These are phyloP conservation scores for Caretta caretta DNA, from an alignment of 2,113 vertebrate species.

Conservation along the genomic window DNA sequence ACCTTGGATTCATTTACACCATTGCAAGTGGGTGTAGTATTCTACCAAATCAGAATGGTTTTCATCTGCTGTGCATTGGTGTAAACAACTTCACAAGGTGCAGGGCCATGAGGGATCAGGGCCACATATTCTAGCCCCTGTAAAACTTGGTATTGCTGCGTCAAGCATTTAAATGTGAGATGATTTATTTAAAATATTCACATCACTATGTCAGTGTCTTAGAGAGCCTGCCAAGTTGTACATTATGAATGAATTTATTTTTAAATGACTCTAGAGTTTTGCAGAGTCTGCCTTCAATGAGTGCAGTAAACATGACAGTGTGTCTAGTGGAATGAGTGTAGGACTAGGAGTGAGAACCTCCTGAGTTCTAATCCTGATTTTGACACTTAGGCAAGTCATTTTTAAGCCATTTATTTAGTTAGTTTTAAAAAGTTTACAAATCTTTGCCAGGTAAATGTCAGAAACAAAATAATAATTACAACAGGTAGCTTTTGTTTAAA, in stretches of 20 bases:
- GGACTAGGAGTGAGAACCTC: background rate
- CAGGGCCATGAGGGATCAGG: background rate
- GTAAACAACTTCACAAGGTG: slow-evolving; percentile 31
- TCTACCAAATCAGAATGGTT: background rate
- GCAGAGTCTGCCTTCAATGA: background rate
- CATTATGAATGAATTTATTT: accelerated
- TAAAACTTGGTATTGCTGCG: background rate
- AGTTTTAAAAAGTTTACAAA: background rate
- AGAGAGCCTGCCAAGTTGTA: accelerated
- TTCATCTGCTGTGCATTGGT: slow-evolving; percentile 34
- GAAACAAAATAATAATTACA: background rate
- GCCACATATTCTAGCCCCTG: background rate
- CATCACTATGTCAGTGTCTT: background rate
- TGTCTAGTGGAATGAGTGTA: background rate
- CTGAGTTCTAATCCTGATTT: background rate
- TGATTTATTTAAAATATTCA: background rate
- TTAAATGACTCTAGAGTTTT: background rate
- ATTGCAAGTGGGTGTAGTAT: background rate
- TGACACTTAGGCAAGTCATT: background rate
- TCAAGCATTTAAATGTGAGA: background rate
- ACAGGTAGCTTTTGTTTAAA: background rate
- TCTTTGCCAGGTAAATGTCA: background rate
- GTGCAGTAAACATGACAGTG: background rate
- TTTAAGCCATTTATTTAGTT: background rate
- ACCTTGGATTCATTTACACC: background rate